Evolutionary conservation across 2,113 vertebrate genomes (phyloP), one percentile per base, ranked within the genome.

Genomic region (Varanus salvator): DNA sequence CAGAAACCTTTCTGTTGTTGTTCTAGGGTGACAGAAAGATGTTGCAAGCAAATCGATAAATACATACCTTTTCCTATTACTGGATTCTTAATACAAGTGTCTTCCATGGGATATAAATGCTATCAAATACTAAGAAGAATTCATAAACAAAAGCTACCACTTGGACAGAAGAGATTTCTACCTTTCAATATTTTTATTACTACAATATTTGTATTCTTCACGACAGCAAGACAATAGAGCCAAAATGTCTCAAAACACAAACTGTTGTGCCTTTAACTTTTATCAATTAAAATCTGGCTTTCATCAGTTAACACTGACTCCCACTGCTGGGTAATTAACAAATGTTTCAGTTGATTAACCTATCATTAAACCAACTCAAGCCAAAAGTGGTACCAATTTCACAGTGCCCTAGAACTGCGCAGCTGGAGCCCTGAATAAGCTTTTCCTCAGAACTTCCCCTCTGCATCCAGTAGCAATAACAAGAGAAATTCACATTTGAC

Each of bases 151-250:
- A 64, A 64, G 31, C 52, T 9, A 81, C 52, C 52, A n/a, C 1
- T 60, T 31, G 60, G 80, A 21, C n/a, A 57, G 31, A 60, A 60
- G 80, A 44, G 17, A 81, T 9, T 6, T 14, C 52, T 57, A n/a
- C n/a, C 52, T 54, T 82, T 57, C 21, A 60, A 82, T 34, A 82
- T 8, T 64, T 64, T 25, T 82, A 9, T 82, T 44, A 44, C 38
- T 44, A 44, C 38, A 44, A 44, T 44, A 44, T 44, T 44, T 60
- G 8, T 31, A 11, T 3, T 17, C 17, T 64, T 82, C 60, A 15
- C 77, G 71, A 29, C 89, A 91, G 89, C 83, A 87, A 72, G 44
- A 27, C 74, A 84, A 64, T 50, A 72, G 91, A 90, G 83, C 25
- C 29, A 54, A 84, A n/a, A 25, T 1, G 52, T 11, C 78, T 17